Percentiles rank a stretch among this genome's conserved stretches.
Evolutionary conservation across 35 echinoderm and acorn worm species (phyloP).

Genomic region (Acanthaster planci): DNA sequence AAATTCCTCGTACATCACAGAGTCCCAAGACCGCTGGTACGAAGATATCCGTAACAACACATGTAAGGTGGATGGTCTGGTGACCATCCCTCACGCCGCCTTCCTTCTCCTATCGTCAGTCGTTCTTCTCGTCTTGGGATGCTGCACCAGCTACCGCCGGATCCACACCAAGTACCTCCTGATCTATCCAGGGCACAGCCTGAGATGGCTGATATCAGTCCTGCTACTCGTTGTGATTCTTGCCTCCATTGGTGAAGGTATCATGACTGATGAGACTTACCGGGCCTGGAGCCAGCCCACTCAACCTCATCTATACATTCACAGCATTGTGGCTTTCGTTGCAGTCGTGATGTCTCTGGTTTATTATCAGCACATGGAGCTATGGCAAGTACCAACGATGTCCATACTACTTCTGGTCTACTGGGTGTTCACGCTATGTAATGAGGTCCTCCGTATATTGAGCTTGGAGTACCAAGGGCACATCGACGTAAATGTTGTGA

Average conservation of each 20-base stretch:
- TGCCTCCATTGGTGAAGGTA: slow-evolving; percentile 57
- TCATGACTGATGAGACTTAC: slow-evolving; percentile 61
- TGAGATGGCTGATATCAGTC: slow-evolving; percentile 45
- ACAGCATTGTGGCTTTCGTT: slow-evolving; percentile 37
- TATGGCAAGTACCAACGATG: slow-evolving; percentile 52
- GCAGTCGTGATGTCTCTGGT: slow-evolving; percentile 17
- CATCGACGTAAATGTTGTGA: not conserved
- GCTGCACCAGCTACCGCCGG: slow-evolving; percentile 39
- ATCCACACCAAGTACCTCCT: slow-evolving; percentile 37
- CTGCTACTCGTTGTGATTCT: slow-evolving; percentile 46
- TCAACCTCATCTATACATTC: slow-evolving; percentile 59
- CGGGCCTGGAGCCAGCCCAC: not conserved
- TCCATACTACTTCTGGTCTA: slow-evolving; percentile 43
- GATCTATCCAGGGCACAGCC: slow-evolving; percentile 58
- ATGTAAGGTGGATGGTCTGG: slow-evolving; percentile 47
- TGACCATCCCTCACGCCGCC: slow-evolving; percentile 33
- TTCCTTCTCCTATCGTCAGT: slow-evolving; percentile 38
- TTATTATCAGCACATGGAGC: slow-evolving; percentile 66
- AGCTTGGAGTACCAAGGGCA: slow-evolving; percentile 25
- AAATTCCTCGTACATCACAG: not conserved
- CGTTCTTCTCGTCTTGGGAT: slow-evolving; percentile 43
- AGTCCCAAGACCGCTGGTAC: not conserved
- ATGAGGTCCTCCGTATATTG: slow-evolving; percentile 36
- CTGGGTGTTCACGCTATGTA: slow-evolving; percentile 37
- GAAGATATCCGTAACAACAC: slow-evolving; percentile 45